Base-by-base conservation (phyloP, 1,140 invertebrate genomes). In the Lasaia peninsularis region DNA sequence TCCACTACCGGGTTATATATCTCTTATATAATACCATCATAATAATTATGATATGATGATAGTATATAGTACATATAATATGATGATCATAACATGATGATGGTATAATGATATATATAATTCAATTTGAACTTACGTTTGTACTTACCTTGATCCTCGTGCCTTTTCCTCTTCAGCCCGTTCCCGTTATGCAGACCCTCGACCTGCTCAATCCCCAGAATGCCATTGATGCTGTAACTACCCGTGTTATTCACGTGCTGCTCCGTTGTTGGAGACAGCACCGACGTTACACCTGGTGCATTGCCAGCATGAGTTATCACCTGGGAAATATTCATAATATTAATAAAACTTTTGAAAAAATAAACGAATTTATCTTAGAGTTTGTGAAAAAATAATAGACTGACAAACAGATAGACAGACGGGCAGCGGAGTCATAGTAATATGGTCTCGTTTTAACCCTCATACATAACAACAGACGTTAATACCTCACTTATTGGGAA, bases 201-300 rank as follows among this genome's bases (percentile, higher is more conserved):
- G 16, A 86, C 93, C 81, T 95, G 94, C 62, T 94, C 93, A 67
- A 98, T 96, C 14, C 97, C 97, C 16, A 98, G 92, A 81, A 98
- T 98, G n/a, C 97, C 97, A 84, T 97, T 98, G 89, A 98, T 98
- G 88, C 96, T 97, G 90, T 98, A 98, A 57, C 94, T 94, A 65
- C 93, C 92, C 1, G 92, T 89, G 67, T 92, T 90, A 54, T 91
- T 86, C 5, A 86, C 84, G 44, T 88, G 86, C 59, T 78, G 78
- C 54, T 90, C 86, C 76, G 90, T 89, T 48, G 78, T 78, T 0
- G 82, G 88, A 18, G 92, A 91, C 51, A 93, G 91, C 58, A 94
- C 92, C 0, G 80, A 75, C 2, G 82, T 84, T 11, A 82, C 76
- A 89, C 92, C 74, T 90, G 92, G 79, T 0, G 82, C 84, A 60